A percentile compares a stretch with the other conserved stretches of the same genome.
Conservation (phyloP, 2,113 vertebrate species). For the Hylia prasina region DNA sequence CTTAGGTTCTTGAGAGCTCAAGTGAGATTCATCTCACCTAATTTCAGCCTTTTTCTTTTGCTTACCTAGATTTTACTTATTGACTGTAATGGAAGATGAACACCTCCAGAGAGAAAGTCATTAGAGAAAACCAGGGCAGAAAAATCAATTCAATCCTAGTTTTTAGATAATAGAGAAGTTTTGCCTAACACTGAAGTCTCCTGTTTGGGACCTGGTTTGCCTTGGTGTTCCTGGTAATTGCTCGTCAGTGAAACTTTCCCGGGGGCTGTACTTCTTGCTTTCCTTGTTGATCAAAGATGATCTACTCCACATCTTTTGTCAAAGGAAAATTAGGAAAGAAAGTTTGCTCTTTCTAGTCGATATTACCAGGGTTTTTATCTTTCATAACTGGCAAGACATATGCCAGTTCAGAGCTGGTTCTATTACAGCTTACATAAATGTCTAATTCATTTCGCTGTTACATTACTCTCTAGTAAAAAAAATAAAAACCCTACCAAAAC, state of each 20-base stretch:
- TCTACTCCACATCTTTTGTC: neutral
- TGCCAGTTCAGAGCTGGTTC: neutral
- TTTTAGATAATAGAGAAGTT: neutral
- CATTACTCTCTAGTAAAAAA: neutral
- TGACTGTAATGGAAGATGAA: neutral
- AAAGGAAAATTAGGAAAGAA: neutral
- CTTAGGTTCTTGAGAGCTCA: neutral
- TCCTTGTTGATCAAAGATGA: neutral
- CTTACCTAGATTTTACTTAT: neutral
- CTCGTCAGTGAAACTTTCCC: neutral
- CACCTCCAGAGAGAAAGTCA: neutral
- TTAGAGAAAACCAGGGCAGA: neutral
- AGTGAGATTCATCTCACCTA: neutral
- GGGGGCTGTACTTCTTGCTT: neutral
- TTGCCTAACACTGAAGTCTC: neutral
- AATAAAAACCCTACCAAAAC: accelerated
- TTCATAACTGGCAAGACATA: neutral
- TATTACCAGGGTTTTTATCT: neutral
- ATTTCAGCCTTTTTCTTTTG: neutral
- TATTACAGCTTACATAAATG: neutral
- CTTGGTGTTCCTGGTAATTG: neutral
- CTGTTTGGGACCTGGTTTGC: neutral
- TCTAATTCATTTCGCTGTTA: neutral
- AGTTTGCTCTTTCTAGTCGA: neutral
- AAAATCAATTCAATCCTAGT: neutral